These are phyloP conservation scores for Diadema setosum DNA, from an alignment of 35 echinoderm and acorn worm genomes.

Conservation along the genomic window DNA sequence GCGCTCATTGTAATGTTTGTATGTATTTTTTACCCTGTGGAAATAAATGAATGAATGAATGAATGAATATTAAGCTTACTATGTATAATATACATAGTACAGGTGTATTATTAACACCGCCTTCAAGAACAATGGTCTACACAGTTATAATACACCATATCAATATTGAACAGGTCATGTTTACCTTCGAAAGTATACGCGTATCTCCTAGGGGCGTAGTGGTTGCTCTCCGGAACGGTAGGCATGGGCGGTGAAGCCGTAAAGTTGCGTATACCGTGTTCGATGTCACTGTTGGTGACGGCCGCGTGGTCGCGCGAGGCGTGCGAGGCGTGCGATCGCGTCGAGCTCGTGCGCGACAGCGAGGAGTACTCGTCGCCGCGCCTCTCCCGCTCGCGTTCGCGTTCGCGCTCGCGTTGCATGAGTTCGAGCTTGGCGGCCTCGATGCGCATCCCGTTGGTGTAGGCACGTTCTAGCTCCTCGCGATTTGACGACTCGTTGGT, in stretches of 20 bases:
- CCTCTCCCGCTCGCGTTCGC: not conserved
- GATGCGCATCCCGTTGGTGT: conserved; percentile 35
- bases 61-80: too few species aligned
- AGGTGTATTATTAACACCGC: too few species aligned
- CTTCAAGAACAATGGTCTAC: too few species aligned
- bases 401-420: conserved; percentile 3
- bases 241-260: conserved; percentile 68
- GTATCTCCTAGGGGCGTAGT: conserved; percentile 3
- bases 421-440: not conserved
- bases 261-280: conserved; percentile 60
- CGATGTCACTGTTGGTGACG: conserved; percentile 63
- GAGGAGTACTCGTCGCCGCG: not conserved
- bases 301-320: conserved; percentile 36
- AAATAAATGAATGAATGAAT: too few species aligned
- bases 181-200: not conserved
- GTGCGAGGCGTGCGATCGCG: not conserved
- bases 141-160: too few species aligned
- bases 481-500: conserved; percentile 63
- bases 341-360: conserved; percentile 6
- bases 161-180: too few species aligned
- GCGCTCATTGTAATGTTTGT: too few species aligned
- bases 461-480: conserved; percentile 58
- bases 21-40: too few species aligned
- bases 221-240: conserved; percentile 54
- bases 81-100: too few species aligned